Base-by-base conservation (phyloP, 2,797 vertebrate genomes). In the Semaprochilodus insignis region DNA sequence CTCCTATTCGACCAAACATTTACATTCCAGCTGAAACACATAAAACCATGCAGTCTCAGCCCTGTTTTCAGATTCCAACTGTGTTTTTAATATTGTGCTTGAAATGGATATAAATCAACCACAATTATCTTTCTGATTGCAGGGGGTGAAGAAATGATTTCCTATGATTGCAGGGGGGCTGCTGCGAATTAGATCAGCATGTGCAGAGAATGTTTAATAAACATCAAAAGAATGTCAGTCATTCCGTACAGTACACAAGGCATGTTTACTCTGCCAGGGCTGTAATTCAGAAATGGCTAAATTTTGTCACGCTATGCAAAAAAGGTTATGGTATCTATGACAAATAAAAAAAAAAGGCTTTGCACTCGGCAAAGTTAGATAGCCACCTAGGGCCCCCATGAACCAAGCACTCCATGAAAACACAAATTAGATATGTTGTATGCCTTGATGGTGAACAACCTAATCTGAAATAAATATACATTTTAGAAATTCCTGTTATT, bases 131-230 rank as follows among this genome's bases (percentile, higher is more conserved):
- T 51, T 70, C 54, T 65, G 86, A 81, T 62, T 44, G 40, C 40
- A 74, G 69, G 52, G 62, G 62, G 79, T 81, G 55, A 83, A 82
- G 80, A 63, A 71, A 85, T 52, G 23, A 75, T 85, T 63, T 81
- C 25, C 72, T 74, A 80, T 21, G 76, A 80, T 86, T 83, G 74
- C 72, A 27, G 65, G 81, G 72, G 40, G 73, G 67, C 81, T 85
- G 85, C 60, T 86, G 74, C 44, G 63, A 89, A 87, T 87, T 82
- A 87, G 69, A 86, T 80, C 27, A 82, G 54, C 81, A 84, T 84
- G 85, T 80, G 81, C 67, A 16, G 44, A 81, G 75, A 81, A 83
- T 67, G 70, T 63, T 78, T 81, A 76, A 86, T 82, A 84, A 87
- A 85, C 82, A 83, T 86, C 70, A 84, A 78, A 81, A 44, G 54